Evolutionary conservation across 2,888 invertebrate species (phyloP), one percentile per base, ranked within the genome.

Genomic region (Synergus umbraculus): DNA sequence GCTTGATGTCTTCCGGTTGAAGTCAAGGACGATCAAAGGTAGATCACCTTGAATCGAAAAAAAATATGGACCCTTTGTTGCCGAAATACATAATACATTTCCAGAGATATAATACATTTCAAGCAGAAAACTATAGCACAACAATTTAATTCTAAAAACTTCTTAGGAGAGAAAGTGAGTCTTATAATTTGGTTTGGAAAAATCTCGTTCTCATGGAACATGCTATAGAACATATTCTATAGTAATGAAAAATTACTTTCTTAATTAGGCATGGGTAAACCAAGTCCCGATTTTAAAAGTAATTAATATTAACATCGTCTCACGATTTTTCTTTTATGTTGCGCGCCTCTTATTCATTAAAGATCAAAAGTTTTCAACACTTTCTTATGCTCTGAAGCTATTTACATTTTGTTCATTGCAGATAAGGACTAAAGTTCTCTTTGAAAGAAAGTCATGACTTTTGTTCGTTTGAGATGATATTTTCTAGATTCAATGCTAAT

Each of bases 1-100:
- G 15, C 69, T 54, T 18, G 69, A 69, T 37, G 69, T 49, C 78
- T 86, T 85, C 80, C 82, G 78, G 82, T 73, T 77, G 41, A 54
- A 69, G 84, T 81, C 83, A 86, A 84, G 86, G 86, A 54, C 79
- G 82, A 79, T 81, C 49, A 63, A 18, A 66, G 43, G 58, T 15
- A 64, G 80, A 83, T 86, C 79, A 76, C 80, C 82, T 86, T 82
- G 76, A 69, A 80, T 29, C 29, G 15, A n/a, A 66, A 18, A 43
- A 43, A 43, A 18, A 22, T 41, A 22, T 41, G 66, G 66, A 18
- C 18, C 43, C 43, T 66, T 66, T 29, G n/a, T 18, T 67, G 18
- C 18, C 13, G 7, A 15, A 66, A 66, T n/a, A n/a, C 9, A 41
- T 67, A 29, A 29, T 29, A 29, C 29, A 29, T 29, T 29, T 29